phyloP scores from a whole-genome alignment of 2,797 vertebrate genomes.

The Rhinoraja longicauda region DNA sequence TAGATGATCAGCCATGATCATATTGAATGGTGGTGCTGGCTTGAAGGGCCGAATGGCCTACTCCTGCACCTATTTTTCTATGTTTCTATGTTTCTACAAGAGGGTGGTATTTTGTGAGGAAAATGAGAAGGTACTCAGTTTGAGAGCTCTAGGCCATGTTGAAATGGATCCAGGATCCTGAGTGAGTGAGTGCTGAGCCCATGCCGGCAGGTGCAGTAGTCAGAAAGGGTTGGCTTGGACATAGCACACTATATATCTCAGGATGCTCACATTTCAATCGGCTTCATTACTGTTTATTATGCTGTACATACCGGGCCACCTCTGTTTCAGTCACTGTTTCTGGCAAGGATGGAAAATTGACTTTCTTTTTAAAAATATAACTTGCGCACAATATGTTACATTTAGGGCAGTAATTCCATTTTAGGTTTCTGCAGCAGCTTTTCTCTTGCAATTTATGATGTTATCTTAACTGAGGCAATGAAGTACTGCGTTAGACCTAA shows the following conservation, averaged over 20 bases:
- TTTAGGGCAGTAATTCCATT: neutral
- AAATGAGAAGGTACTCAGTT: too few relatives aligned
- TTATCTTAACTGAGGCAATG: slow-evolving; percentile 19
- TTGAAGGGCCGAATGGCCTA: too few relatives aligned
- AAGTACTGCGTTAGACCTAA: slow-evolving; percentile 10
- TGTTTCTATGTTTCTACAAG: too few relatives aligned
- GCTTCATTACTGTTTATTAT: neutral
- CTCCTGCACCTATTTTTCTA: too few relatives aligned
- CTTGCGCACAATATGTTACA: neutral
- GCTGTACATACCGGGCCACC: neutral
- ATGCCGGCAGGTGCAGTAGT: too few relatives aligned
- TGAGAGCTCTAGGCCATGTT: too few relatives aligned
- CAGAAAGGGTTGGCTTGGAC: neutral
- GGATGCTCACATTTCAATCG: neutral
- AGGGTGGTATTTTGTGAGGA: too few relatives aligned
- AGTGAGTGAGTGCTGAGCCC: too few relatives aligned
- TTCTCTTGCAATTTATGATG: neutral
- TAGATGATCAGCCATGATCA: too few relatives aligned
- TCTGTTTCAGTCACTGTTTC: neutral
- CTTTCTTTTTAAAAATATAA: neutral
- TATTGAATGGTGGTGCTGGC: too few relatives aligned
- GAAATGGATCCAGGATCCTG: too few relatives aligned
- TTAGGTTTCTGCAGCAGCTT: neutral
- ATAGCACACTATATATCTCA: neutral
- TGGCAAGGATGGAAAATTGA: neutral